A percentile compares a stretch with the other conserved stretches of the same genome.
phyloP scores from a whole-genome alignment of 2,797 vertebrate genomes.

The Picus viridis region DNA sequence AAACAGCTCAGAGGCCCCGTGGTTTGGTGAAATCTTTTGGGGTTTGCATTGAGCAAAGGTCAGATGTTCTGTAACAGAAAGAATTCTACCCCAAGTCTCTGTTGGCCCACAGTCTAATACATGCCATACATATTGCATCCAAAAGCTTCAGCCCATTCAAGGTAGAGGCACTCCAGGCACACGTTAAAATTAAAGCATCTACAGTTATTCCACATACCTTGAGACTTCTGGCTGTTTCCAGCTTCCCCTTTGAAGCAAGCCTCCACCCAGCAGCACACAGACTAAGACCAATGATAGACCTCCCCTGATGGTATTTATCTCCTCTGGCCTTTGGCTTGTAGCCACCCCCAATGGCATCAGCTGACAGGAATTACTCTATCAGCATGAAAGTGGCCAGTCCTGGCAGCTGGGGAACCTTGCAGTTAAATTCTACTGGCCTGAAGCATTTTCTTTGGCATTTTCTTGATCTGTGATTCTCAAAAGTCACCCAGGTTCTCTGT shows the following conservation, averaged over 20 bases:
- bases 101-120: rapidly evolving
- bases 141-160: not conserved
- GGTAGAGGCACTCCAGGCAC: not conserved
- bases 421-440: not conserved
- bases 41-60: not conserved
- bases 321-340: not conserved
- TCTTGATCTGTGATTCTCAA: not conserved
- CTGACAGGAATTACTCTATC: not conserved
- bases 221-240: not conserved
- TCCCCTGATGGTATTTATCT: not conserved
- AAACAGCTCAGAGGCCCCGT: not conserved
- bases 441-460: not conserved
- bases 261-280: not conserved
- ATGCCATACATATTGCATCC: not conserved
- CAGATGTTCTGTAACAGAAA: not conserved
- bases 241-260: not conserved
- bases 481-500: not conserved
- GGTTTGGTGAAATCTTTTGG: not conserved
- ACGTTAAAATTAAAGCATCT: not conserved
- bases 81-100: not conserved
- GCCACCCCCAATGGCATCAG: not conserved
- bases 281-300: not conserved
- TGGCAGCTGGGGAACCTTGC: not conserved
- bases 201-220: not conserved
- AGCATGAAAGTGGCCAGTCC: not conserved